Evolutionary conservation across 1,140 invertebrate species (phyloP), one percentile per base, ranked within the genome.

Genomic region (Procambarus virginalis): DNA sequence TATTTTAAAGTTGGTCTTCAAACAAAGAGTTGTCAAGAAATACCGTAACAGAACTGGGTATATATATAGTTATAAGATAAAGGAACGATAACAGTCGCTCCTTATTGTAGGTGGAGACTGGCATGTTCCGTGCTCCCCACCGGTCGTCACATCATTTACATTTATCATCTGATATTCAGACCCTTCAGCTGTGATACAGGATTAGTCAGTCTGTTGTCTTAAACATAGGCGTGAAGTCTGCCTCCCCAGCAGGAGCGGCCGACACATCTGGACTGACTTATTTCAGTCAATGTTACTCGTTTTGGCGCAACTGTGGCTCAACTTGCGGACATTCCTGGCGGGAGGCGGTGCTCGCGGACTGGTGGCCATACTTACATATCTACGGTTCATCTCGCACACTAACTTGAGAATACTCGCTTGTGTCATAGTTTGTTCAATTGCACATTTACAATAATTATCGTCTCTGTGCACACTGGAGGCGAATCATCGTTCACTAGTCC

Each of bases 91-190:
- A 9, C 17, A 58, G 2, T 55, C 2, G 49, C 34, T 80, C 49
- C 20, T 22, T 80, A 55, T 12, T 58, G 22, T 34, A 73, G 68
- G 6, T 20, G 68, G n/a, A 34, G 68, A 73, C 78, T 80, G 55
- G 78, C 49, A 80, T 80, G 84, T 76, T 70, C 84, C 70, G 34
- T 9, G 51, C 75, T 60, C 55, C 73, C 4, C 51, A 34, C 22
- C 45, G 77, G 86, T 80, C 86, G 86, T 87, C 86, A 85, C 84
- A 85, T 9, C 22, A 51, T 70, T 60, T 80, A 64, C 49, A 73
- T 76, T 80, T 70, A 87, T 87, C 77, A 87, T 87, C 86, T 87
- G 86, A 87, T 87, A 87, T 87, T 87, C 86, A 87, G 86, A 87
- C 77, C 77, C 86, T 87, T 87, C 86, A 87, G 64, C 86, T 87